Evolutionary conservation across 2,113 vertebrate species (phyloP).

Genomic region (Cryptomyrus ogoouensis): DNA sequence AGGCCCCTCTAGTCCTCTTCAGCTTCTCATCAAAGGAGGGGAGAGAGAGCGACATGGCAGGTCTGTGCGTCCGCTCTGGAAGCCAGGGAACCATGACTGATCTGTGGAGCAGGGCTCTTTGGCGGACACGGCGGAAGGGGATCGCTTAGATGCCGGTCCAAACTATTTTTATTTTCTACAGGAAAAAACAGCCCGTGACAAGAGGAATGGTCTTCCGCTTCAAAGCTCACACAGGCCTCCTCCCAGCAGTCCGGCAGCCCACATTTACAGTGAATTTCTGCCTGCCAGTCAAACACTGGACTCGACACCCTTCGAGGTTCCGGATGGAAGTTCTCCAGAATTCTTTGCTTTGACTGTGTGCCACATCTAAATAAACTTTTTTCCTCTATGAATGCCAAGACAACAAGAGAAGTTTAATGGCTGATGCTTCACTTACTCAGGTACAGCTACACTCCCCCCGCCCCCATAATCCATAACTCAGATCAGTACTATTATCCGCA

Average conservation of each 20-base stretch:
- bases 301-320: not conserved
- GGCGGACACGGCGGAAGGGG: conserved; percentile 2
- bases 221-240: not conserved
- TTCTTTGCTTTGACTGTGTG: not conserved
- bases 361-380: not conserved
- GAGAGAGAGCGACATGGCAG: not conserved
- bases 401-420: not conserved
- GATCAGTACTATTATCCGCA: not conserved
- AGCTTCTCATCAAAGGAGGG: not conserved
- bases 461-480: not conserved
- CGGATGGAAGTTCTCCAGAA: not conserved
- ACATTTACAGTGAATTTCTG: not conserved
- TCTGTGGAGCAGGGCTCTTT: not conserved
- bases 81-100: not conserved
- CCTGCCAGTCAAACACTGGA: not conserved
- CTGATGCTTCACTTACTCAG: not conserved
- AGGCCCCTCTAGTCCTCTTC: not conserved
- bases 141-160: conserved; percentile 5
- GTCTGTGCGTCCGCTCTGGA: not conserved
- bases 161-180: conserved; percentile 15
- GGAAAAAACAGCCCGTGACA: conserved; percentile 11
- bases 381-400: not conserved
- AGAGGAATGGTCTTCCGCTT: not conserved
- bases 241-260: not conserved
- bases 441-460: not conserved